These are phyloP conservation scores for Zonotrichia leucophrys DNA, from an alignment of 2,113 vertebrate genomes.

Conservation along the genomic window DNA sequence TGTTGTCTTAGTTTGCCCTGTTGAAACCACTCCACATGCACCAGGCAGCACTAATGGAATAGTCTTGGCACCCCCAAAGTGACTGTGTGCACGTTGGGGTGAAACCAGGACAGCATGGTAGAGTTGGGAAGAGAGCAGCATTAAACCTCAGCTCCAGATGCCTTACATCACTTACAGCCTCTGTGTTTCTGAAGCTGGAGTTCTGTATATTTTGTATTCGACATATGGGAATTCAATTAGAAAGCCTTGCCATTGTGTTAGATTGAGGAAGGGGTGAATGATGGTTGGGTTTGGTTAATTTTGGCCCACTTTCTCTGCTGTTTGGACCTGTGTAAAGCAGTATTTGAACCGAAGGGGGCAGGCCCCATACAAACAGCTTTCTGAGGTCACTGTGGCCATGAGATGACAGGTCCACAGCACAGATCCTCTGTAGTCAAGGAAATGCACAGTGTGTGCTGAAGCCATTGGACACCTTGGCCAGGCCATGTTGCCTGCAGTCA, in stretches of 20 bases:
- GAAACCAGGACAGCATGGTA: not conserved
- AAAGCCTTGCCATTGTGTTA: not conserved
- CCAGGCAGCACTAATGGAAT: not conserved
- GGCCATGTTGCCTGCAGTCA: rapidly evolving
- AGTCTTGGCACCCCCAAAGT: not conserved
- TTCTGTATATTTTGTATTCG: not conserved
- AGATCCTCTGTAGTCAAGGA: not conserved
- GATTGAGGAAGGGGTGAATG: not conserved
- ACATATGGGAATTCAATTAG: not conserved
- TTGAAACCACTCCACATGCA: not conserved
- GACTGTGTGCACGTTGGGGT: rapidly evolving
- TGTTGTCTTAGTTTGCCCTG: not conserved
- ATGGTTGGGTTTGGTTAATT: not conserved
- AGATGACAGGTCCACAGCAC: not conserved
- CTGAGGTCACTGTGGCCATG: not conserved
- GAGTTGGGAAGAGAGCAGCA: rapidly evolving
- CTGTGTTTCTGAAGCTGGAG: not conserved
- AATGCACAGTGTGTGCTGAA: not conserved
- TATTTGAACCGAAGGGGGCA: not conserved
- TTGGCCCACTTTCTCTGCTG: not conserved
- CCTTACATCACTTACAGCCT: not conserved
- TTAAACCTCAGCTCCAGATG: not conserved
- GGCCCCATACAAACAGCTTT: not conserved
- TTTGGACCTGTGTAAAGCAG: not conserved
- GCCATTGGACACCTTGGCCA: rapidly evolving